Evolutionary conservation across 2,113 vertebrate genomes (phyloP).

Genomic region (Tyrannus savana): DNA sequence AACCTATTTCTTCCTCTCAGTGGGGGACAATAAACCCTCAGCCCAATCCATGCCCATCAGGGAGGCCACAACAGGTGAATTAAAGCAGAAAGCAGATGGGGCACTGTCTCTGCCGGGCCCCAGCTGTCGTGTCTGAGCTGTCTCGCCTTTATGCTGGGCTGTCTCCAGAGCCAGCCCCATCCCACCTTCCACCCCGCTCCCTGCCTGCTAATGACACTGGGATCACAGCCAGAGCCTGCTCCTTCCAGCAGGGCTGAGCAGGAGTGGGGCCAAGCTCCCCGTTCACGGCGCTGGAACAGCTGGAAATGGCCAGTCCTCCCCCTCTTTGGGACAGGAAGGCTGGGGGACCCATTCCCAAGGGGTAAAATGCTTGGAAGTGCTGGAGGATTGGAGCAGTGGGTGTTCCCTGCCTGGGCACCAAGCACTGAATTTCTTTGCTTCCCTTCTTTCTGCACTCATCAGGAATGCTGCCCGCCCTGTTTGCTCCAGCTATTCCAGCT

Average conservation of each 20-base stretch:
- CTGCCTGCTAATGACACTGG: neutral
- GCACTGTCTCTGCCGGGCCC: neutral
- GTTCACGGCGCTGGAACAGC: neutral
- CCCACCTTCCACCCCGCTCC: neutral
- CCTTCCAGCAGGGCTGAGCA: neutral
- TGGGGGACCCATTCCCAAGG: neutral
- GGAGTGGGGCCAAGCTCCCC: neutral
- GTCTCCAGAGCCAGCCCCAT: neutral
- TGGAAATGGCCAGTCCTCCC: neutral
- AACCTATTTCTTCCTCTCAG: conserved; percentile 42
- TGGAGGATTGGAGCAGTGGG: neutral
- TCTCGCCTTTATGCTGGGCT: neutral
- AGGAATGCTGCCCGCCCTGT: neutral
- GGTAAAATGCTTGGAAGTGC: neutral
- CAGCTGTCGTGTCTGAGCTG: conserved; percentile 44
- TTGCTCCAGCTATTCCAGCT: neutral
- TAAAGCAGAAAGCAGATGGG: conserved; percentile 44
- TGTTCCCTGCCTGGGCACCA: neutral
- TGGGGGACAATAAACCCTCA: conserved; percentile 28
- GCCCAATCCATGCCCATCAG: neutral
- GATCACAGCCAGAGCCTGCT: neutral
- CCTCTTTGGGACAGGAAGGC: neutral
- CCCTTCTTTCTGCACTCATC: neutral
- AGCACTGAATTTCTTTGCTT: neutral
- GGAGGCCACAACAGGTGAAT: conserved; percentile 44